Percentiles rank a stretch among this genome's conserved stretches.
Conservation (phyloP, 2,797 vertebrate genomes). For the Carapus acus region DNA sequence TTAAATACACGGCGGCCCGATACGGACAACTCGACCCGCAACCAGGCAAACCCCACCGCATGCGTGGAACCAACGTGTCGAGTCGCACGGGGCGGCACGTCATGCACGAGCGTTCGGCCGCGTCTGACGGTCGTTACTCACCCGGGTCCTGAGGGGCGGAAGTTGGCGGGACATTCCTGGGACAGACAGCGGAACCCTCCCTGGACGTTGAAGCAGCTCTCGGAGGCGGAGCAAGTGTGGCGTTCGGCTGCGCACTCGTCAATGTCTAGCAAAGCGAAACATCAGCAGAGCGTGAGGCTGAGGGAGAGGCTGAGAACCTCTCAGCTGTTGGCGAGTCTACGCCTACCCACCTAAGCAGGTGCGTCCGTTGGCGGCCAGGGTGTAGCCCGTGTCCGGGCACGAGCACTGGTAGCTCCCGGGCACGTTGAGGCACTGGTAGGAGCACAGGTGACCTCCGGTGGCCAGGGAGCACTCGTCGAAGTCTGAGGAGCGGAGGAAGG, state of each 20-base stretch:
- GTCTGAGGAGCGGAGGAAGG: constrained; percentile 64
- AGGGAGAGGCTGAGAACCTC: background rate
- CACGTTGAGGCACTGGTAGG: constrained; percentile 81
- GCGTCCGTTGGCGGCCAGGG: constrained; percentile 75
- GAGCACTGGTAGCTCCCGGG: constrained; percentile 87
- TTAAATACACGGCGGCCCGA: background rate
- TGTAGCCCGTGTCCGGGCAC: constrained; percentile 82
- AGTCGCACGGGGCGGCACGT: background rate
- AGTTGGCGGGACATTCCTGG: constrained; percentile 81
- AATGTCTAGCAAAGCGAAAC: constrained; percentile 78
- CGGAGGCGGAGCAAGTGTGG: constrained; percentile 78
- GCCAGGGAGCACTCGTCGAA: constrained; percentile 88
- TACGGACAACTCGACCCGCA: too few species aligned
- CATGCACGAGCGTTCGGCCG: too few species aligned
- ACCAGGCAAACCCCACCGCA: background rate
- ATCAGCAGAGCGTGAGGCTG: too few species aligned
- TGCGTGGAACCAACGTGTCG: background rate
- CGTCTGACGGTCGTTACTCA: too few species aligned
- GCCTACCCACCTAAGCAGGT: constrained; percentile 80
- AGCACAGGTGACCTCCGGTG: constrained; percentile 81
- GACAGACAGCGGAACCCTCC: constrained; percentile 85
- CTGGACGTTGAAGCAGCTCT: constrained; percentile 88
- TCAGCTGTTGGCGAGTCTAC: background rate
- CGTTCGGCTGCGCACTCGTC: constrained; percentile 84
- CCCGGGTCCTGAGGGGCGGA: constrained; percentile 73